phyloP scores from a whole-genome alignment of 2,113 vertebrate species.

The Actinemys pallida region DNA sequence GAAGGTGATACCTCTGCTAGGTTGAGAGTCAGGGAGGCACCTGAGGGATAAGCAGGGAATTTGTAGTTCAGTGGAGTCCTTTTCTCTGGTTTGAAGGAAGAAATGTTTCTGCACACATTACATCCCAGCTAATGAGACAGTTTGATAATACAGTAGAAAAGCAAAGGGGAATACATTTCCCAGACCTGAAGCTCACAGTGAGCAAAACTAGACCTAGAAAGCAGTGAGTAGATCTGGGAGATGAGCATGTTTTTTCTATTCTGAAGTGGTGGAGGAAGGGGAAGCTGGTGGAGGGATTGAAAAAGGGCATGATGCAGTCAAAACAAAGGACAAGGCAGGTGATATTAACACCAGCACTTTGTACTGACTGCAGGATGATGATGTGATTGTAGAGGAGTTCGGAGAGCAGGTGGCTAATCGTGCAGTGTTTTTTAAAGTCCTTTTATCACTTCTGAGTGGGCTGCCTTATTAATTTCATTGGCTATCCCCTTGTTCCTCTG shows the following conservation, averaged over 20 bases:
- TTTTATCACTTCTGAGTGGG: neutral
- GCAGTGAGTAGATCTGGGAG: neutral
- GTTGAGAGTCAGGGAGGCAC: neutral
- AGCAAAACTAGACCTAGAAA: neutral
- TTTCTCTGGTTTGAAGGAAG: neutral
- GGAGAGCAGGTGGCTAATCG: neutral
- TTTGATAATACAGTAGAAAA: neutral
- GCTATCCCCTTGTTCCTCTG: neutral
- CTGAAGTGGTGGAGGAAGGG: neutral
- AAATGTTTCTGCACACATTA: neutral
- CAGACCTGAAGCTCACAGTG: neutral
- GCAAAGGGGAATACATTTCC: neutral
- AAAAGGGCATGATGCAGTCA: neutral
- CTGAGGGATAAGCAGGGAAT: neutral
- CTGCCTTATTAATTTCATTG: neutral
- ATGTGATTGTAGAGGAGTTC: neutral
- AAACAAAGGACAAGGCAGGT: neutral
- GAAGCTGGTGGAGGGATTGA: neutral
- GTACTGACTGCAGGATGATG: neutral
- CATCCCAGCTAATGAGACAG: neutral
- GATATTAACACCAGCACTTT: conserved; percentile 1
- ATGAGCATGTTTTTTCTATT: neutral
- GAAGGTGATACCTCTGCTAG: neutral
- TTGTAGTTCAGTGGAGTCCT: neutral
- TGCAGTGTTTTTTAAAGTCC: neutral